These are phyloP conservation scores for Thecocarcelia acutangulata DNA, from an alignment of 2,888 invertebrate genomes.

Conservation along the genomic window DNA sequence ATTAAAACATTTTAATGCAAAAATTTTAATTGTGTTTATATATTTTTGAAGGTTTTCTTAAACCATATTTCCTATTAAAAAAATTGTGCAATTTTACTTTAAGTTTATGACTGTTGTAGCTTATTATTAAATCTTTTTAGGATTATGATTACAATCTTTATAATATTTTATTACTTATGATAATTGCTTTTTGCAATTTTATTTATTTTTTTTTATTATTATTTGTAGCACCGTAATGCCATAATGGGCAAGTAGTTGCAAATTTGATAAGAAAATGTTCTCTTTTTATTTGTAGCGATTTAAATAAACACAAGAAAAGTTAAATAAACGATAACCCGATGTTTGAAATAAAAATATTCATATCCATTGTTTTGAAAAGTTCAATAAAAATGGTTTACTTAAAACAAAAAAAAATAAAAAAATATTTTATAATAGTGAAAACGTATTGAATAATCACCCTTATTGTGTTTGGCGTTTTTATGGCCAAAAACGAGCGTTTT, in stretches of 20 bases:
- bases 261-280: slow-evolving; percentile 41
- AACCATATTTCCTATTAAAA: slow-evolving; percentile 43
- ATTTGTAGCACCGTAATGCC: slow-evolving; percentile 20
- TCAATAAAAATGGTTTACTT: not conserved
- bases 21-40: too few species aligned
- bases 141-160: slow-evolving; percentile 9
- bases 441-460: too few species aligned
- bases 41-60: slow-evolving; percentile 23
- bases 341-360: slow-evolving; percentile 41
- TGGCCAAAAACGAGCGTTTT: too few species aligned
- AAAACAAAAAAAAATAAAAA: too few species aligned
- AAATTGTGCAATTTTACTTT: slow-evolving; percentile 61
- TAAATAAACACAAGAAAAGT: slow-evolving; percentile 41
- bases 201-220: slow-evolving; percentile 20
- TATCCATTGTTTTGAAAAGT: not conserved
- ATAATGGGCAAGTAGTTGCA: slow-evolving; percentile 45
- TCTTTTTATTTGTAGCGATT: slow-evolving; percentile 57
- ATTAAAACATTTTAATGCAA: too few species aligned
- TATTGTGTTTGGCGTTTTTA: too few species aligned
- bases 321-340: slow-evolving; percentile 56
- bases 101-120: slow-evolving; percentile 41
- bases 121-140: slow-evolving; percentile 40
- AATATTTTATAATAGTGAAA: too few species aligned
- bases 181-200: slow-evolving; percentile 38
- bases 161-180: slow-evolving; percentile 24